phyloP scores from a whole-genome alignment of 1,140 invertebrate genomes.

The Thaumetopoea pityocampa region DNA sequence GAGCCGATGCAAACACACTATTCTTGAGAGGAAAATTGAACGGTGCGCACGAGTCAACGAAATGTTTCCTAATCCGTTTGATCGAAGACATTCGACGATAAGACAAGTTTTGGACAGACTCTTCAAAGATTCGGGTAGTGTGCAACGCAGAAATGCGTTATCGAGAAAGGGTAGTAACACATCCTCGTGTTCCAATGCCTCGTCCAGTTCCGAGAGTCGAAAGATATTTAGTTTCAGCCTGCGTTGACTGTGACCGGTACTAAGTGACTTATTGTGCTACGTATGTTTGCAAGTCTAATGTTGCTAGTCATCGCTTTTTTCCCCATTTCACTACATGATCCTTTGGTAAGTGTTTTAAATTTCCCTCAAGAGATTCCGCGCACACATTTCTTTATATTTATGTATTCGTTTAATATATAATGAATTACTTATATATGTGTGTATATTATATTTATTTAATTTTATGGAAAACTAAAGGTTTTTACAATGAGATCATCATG shows the following conservation, averaged over 20 bases:
- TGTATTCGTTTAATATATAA: no score
- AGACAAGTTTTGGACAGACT: slow-evolving; percentile 81
- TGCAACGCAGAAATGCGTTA: slow-evolving; percentile 42
- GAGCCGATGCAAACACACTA: no score
- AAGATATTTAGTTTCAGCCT: slow-evolving; percentile 19
- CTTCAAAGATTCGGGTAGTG: slow-evolving; percentile 58
- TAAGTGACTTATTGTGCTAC: slow-evolving; percentile 17
- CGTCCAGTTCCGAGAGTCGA: slow-evolving; percentile 20
- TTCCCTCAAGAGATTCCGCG: no score
- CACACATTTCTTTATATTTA: no score
- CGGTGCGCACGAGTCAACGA: slow-evolving; percentile 26
- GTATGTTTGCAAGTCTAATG: slow-evolving; percentile 11
- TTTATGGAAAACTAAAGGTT: no score
- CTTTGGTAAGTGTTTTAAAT: slow-evolving; percentile 16
- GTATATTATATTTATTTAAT: no score
- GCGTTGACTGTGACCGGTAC: slow-evolving; percentile 12
- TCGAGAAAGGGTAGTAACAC: slow-evolving; percentile 58
- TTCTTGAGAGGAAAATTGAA: no score
- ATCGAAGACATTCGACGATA: slow-evolving; percentile 83
- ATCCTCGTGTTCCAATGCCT: slow-evolving; percentile 32
- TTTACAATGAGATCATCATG: no score
- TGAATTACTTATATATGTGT: no score
- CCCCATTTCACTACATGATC: slow-evolving; percentile 20
- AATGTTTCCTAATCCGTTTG: slow-evolving; percentile 86
- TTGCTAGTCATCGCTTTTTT: slow-evolving; percentile 15